phyloP scores from a whole-genome alignment of 2,888 invertebrate species.

The Monoplex corrugatus region DNA sequence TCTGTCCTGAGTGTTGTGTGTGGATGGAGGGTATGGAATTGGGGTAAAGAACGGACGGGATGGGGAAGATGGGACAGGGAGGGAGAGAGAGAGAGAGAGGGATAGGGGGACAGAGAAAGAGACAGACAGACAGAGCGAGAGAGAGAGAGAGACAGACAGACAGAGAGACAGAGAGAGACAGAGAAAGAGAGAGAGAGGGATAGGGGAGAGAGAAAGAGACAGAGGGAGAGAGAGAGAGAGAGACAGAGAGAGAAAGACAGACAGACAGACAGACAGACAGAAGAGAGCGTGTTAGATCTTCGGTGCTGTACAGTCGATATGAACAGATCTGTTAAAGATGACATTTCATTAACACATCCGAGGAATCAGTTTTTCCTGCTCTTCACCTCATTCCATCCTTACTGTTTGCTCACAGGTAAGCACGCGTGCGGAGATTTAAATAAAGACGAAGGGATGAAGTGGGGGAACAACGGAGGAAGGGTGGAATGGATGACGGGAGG shows the following conservation, averaged over 20 bases:
- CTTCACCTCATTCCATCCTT: too few species aligned
- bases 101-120: slow-evolving; percentile 33
- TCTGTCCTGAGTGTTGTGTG: too few species aligned
- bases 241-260: neutral
- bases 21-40: too few species aligned
- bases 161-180: too few species aligned
- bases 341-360: too few species aligned
- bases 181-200: too few species aligned
- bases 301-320: too few species aligned
- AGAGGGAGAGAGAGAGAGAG: neutral
- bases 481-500: neutral
- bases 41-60: too few species aligned
- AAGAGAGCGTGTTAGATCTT: neutral
- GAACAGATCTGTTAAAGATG: too few species aligned
- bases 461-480: neutral
- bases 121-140: neutral
- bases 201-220: neutral
- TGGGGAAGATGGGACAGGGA: neutral
- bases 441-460: neutral
- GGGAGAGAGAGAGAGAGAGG: slow-evolving; percentile 10
- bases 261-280: neutral
- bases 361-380: too few species aligned
- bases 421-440: neutral
- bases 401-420: neutral
- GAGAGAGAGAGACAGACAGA: too few species aligned